Evolutionary conservation across 92 coral and sea anemone genomes (phyloP).

Genomic region (Bergia sp.): DNA sequence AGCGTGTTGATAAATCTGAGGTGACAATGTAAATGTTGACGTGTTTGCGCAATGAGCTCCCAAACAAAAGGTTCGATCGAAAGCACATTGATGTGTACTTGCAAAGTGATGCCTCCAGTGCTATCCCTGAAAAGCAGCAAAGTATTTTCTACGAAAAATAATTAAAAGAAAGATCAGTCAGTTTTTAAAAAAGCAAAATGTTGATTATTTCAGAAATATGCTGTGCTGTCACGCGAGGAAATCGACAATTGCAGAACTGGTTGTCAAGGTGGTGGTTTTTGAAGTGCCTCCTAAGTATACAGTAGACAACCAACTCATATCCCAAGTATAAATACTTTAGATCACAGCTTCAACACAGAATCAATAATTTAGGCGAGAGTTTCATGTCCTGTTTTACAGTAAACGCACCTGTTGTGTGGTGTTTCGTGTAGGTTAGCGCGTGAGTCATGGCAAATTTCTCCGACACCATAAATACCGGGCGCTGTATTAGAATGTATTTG

Average conservation of each 20-base stretch:
- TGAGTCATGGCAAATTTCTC: conserved; percentile 99
- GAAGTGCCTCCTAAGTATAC: too few species aligned
- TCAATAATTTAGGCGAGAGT: not conserved
- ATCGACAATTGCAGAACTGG: not conserved
- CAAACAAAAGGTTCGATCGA: not conserved
- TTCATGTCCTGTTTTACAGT: not conserved
- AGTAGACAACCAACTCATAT: not conserved
- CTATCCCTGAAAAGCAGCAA: not conserved
- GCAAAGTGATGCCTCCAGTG: not conserved
- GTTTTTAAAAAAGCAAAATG: too few species aligned
- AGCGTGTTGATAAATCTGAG: not conserved
- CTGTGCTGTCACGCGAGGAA: conserved; percentile 27
- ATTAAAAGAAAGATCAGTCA: not conserved
- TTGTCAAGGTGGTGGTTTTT: conserved; percentile 10
- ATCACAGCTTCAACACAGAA: not conserved
- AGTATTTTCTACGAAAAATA: not conserved
- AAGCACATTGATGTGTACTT: not conserved
- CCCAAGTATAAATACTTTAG: not conserved
- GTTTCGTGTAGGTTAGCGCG: conserved; percentile 87
- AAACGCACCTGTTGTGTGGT: conserved; percentile 87
- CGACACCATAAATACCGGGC: conserved; percentile 94
- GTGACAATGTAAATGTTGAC: not conserved
- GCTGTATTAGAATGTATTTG: conserved; percentile 85
- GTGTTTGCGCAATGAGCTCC: conserved; percentile 12
- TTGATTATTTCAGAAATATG: too few species aligned